Base-by-base conservation (phyloP, 2,113 vertebrate species). In the Psettodes erumei region DNA sequence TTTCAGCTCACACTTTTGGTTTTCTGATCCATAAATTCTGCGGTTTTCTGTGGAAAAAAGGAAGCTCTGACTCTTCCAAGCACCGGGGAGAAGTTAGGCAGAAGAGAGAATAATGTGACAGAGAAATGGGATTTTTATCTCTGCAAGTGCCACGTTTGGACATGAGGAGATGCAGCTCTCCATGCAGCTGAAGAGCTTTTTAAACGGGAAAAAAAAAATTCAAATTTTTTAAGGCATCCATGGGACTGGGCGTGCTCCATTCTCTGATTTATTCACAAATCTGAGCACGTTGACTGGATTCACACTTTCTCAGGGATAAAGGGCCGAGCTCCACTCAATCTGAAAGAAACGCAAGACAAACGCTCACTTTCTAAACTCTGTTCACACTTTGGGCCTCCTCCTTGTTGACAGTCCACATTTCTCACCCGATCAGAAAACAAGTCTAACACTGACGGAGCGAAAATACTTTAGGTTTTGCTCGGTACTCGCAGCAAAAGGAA, bases 391-490 rank as follows among this genome's bases (percentile, higher is more conserved):
- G 11, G 15, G 19, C 18, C 50, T 71, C 38, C 0, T n/a, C 12
- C 43, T 13, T 47, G 64, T 48, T 35, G 66, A 65, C 63, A 38
- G 38, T 28, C 4, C 16, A 37, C 59, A 59, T 42, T 35, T 75
- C 60, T 67, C 54, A 62, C 30, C 19, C 10, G 15, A 19, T 33
- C 21, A 43, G 32, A 48, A 77, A 79, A 73, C 64, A 27, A 75
- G 63, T 61, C 64, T 68, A 64, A 65, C 65, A 51, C 19, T 47
- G 73, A 3, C 47, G 3, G 35, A 74, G 71, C 3, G 10, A 71
- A 55, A 81, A n/a, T n/a, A n/a, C 60, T 68, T 83, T 70, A 28
- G 30, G 28, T 64, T 48, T 55, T 62, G 47, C 71, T 60, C 25
- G 5, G 23, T n/a, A 35, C 42, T 23, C 15, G 58, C 18, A 8